Evolutionary conservation across 2,113 vertebrate genomes (phyloP), one percentile per base, ranked within the genome.

Genomic region (Laticauda colubrina): DNA sequence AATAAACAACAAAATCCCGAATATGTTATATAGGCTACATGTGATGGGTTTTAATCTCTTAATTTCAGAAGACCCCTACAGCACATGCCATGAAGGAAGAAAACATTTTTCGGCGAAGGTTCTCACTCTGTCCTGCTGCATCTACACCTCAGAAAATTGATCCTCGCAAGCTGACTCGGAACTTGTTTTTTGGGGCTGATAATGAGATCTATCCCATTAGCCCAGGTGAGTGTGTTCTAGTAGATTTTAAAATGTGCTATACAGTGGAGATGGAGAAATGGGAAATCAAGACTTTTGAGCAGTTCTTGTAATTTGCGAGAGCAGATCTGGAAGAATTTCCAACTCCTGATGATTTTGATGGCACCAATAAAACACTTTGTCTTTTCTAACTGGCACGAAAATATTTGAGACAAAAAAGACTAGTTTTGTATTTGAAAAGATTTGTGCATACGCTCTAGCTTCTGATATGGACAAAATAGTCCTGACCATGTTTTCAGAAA

Each of bases 1-100:
- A 90, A 90, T 90, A 69, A 90, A 11, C 20, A 86, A 7, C 8
- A n/a, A 93, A 56, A 85, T 34, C 21, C 87, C 90, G 88, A 24
- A 61, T 95, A 92, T 95, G 92, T 95, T 91, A 96, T 90, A 86
- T 88, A 1, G 1, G 61, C 95, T 94, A 95, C 39, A 89, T 64
- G 10, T 3, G 8, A 59, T 21, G 90, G 0, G 24, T 61, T 59
- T 87, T 94, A 55, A 51, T 94, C 23, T 4, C 55, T 92, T 92
- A 43, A 61, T 94, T 95, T 87, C 97, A 99, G 98, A 98, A 98
- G 97, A 98, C 97, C 55, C 98, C 98, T 92, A 95, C 98, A 93
- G 92, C 97, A 95, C 98, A 96, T 97, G 97, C 97, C 97, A 99
- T 99, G 99, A 99, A 99, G 98, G 99, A 99, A 96, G 99, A 99